Base-by-base conservation (phyloP, 2,888 invertebrate species). In the Buathra laborator region DNA sequence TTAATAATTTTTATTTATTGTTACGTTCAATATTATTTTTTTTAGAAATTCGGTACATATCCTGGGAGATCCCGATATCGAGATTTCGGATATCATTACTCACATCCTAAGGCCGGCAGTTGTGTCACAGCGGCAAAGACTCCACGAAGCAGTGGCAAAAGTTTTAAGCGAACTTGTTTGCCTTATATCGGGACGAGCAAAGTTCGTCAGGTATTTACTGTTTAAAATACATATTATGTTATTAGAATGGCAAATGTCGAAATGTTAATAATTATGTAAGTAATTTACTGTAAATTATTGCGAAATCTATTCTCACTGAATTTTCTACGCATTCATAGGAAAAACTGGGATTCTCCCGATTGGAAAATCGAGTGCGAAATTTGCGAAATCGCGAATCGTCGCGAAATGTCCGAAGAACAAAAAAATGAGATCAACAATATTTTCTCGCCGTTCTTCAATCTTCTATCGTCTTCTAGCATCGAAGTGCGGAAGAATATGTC, bases 401-500 rank as follows among this genome's bases (percentile, higher is more conserved):
- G 24, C 7, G 12, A 16, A 10, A 10, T 32, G 16, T 12, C 51
- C 3, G 16, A 43, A 0, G 67, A 59, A 1, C 56, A 24, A 44
- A 76, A 46, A 56, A 43, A 24, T 9, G 70, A 77, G 9, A 56
- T 70, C 5, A 81, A 85, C 68, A 82, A 48, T 16, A 48, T 80
- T 2, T 67, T 82, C 62, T 53, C 67, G 10, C 88, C 90, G 6
- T 90, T 93, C 56, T 88, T 92, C 14, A 86, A 87, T 56, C 85
- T 92, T 64, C 84, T 94, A 12, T 84, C 89, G 62, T 91, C 91
- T 6, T 83, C 88, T n/a, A 89, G 89, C 44, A 19, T 75, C 19
- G 87, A 89, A 37, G 90, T 94, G 44, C 94, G 94, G 81, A 87
- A 92, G 14, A 81, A 89, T 16, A 90, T 94, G 72, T 91, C 95